Percentiles rank a stretch among this genome's conserved stretches.
Evolutionary conservation across 1,140 invertebrate genomes (phyloP).

Genomic region (Ceratosolen solmsi): DNA sequence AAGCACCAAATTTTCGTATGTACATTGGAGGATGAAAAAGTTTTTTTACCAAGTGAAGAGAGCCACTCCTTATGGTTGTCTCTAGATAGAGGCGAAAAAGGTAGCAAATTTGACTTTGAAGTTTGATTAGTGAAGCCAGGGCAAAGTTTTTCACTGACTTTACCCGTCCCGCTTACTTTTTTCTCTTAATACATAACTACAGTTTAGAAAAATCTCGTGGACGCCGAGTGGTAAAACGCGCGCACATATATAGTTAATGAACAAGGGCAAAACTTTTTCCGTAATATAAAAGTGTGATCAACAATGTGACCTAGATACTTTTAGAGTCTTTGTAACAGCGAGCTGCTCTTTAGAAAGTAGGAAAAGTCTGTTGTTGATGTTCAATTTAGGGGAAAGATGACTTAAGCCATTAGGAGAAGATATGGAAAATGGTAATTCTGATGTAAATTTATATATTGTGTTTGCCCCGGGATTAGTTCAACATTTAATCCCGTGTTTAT

Average conservation of each 20-base stretch:
- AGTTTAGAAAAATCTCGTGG: slow-evolving; percentile 31
- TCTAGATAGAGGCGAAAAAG: no score
- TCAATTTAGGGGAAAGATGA: not conserved
- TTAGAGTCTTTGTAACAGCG: slow-evolving; percentile 10
- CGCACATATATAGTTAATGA: not conserved
- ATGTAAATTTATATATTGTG: not conserved
- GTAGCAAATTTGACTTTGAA: slow-evolving; percentile 25
- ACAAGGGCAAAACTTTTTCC: not conserved
- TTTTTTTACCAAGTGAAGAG: not conserved
- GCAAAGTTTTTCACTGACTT: slow-evolving; percentile 24
- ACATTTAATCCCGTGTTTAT: not conserved
- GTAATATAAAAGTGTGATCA: slow-evolving; percentile 24
- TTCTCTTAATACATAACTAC: slow-evolving; percentile 32
- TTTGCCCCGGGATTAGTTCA: not conserved
- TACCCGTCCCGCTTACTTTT: not conserved
- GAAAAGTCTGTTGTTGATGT: not conserved
- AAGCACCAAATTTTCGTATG: no score
- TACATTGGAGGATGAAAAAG: not conserved
- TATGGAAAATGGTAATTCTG: not conserved
- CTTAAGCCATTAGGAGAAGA: not conserved
- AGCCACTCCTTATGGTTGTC: not conserved
- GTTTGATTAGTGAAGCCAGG: slow-evolving; percentile 33
- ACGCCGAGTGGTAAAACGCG: not conserved
- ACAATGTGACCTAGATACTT: slow-evolving; percentile 8
- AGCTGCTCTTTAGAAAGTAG: not conserved